A percentile compares a stretch with the other conserved stretches of the same genome.
These are phyloP conservation scores for Ceratina japonica DNA, from an alignment of 1,140 invertebrate genomes.

Conservation along the genomic window DNA sequence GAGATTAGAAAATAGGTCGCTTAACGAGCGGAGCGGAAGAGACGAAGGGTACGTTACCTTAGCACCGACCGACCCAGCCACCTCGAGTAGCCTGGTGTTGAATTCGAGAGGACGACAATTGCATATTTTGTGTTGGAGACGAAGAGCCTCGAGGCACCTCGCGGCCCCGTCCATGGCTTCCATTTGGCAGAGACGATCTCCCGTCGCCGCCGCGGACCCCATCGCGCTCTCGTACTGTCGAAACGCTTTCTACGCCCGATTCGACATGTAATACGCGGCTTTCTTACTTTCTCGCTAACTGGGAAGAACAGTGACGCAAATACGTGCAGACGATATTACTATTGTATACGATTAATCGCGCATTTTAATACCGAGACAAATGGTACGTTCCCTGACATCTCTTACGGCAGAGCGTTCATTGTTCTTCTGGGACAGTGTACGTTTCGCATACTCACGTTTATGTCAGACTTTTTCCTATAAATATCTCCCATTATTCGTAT, in stretches of 20 bases:
- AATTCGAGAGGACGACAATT: conserved; percentile 91
- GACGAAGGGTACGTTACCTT: conserved; percentile 81
- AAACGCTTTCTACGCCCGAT: conserved; percentile 82
- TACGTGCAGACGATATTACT: not conserved
- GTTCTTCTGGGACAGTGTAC: too few species aligned
- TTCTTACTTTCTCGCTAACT: too few species aligned
- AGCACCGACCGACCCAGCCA: conserved; percentile 88
- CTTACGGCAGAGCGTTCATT: too few species aligned
- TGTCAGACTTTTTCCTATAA: conserved; percentile 89
- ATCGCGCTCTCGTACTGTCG: conserved; percentile 91
- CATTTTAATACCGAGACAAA: not conserved
- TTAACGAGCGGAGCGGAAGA: not conserved
- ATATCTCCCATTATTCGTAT: conserved; percentile 91
- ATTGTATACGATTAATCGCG: too few species aligned
- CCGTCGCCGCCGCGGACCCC: conserved; percentile 88
- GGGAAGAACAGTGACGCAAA: too few species aligned
- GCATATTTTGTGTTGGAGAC: conserved; percentile 89
- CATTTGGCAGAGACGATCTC: conserved; percentile 90
- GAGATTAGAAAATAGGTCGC: not conserved
- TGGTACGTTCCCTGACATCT: too few species aligned
- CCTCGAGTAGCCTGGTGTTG: conserved; percentile 88
- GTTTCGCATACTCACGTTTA: conserved; percentile 80
- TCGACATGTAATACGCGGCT: not conserved
- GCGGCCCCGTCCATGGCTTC: conserved; percentile 92
- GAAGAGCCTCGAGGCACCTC: conserved; percentile 86